Percentiles rank a stretch among this genome's conserved stretches.
phyloP scores from a whole-genome alignment of 2,113 vertebrate genomes.

The Hyla sarda region DNA sequence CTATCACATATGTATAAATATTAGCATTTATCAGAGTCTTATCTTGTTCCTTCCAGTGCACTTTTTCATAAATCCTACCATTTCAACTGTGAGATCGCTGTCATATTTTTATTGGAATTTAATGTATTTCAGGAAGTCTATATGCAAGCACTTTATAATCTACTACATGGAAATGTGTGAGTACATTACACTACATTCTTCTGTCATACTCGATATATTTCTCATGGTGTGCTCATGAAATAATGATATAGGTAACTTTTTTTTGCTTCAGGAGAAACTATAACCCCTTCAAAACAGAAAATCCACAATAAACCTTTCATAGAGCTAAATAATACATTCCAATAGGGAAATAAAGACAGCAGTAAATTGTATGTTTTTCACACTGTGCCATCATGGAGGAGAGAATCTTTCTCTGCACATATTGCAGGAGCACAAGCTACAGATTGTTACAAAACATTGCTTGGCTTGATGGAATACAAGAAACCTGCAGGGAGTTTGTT shows the following conservation, averaged over 20 bases:
- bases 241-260: conserved; percentile 20
- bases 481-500: background rate
- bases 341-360: background rate
- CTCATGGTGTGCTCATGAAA: background rate
- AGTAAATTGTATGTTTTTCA: background rate
- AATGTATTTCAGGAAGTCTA: conserved; percentile 37
- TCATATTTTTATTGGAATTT: conserved; percentile 31
- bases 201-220: background rate
- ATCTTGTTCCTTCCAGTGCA: conserved; percentile 8
- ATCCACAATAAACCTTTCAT: background rate
- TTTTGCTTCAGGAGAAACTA: background rate
- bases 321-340: background rate
- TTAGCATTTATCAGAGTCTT: conserved; percentile 43
- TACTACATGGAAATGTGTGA: background rate
- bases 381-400: background rate
- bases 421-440: background rate
- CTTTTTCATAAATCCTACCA: conserved; percentile 37
- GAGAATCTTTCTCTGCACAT: background rate
- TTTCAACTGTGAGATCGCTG: conserved; percentile 6
- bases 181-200: background rate
- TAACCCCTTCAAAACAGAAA: background rate
- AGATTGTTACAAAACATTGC: background rate
- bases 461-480: background rate
- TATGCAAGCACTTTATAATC: conserved; percentile 14
- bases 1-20: conserved; percentile 7